Base-by-base conservation (phyloP, 2,113 vertebrate genomes). In the Numida meleagris region DNA sequence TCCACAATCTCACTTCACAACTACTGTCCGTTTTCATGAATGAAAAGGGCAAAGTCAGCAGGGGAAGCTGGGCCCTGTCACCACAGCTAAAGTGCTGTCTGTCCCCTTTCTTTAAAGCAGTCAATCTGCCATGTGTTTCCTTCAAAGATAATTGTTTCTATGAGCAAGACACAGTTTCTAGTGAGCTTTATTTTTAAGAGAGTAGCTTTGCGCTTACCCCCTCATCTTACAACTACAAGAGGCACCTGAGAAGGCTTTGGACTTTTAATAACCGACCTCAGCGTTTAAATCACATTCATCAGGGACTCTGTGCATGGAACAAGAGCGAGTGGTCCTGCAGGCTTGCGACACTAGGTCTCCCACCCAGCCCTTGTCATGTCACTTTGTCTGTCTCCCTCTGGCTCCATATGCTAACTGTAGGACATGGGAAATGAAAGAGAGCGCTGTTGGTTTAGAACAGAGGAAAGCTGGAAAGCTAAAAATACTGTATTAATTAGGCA, bases 11-110 rank as follows among this genome's bases (percentile, higher is more conserved):
- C 55, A 62, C 57, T 94, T 57, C 72, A 89, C 10, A 51, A 67
- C 18, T 33, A 46, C 53, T 34, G 63, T 36, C 78, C 72, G 2
- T 55, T 90, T 90, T 84, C 82, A 75, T 95, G 91, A 95, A 95
- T 84, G 82, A 93, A 91, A 91, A 71, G 11, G 65, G 19, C 38
- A 59, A 77, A 63, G 43, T 71, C 62, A 84, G 16, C 8, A 57
- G 34, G 21, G 38, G 71, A 93, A 81, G 58, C 58, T 31, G 17
- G 43, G 85, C 18, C 20, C 57, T 79, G 36, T 40, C 43, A 71
- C 0, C 1, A 65, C 48, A 67, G 57, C 42, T 71, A 50, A 24
- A 17, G 8, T 6, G 31, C n/a, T 53, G 24, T 29, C 24, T 38
- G 57, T 51, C 38, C 62, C 63, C 55, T 62, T 11, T 42, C 29